Base-by-base conservation (phyloP, 1,140 invertebrate species). In the Patella vulgata region DNA sequence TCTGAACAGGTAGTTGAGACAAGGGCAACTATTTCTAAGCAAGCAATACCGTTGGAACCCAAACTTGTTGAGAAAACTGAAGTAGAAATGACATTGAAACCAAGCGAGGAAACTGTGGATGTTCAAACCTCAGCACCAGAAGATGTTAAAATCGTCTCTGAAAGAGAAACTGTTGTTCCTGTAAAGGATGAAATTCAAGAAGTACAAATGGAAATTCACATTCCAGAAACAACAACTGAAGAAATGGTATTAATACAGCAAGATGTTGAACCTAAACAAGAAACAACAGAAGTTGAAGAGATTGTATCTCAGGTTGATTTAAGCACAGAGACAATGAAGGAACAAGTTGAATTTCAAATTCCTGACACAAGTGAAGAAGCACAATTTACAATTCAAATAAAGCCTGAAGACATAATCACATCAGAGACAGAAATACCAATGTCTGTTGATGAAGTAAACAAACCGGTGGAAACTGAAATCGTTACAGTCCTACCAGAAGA, bases 1-100 rank as follows among this genome's bases (percentile, higher is more conserved):
- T 72, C 76, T 50, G 75, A 80, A 58, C 56, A 62, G 39, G 60
- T 80, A 42, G 75, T 73, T 53, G 78, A 77, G 53, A 65, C 68
- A 11, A 63, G 75, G 30, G 58, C 58, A 43, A 70, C 71, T 19
- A 70, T 80, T 60, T 63, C 66, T 19, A 68, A 62, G 31, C 59
- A 63, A 36, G 53, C 52, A 39, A 63, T 63, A 39, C 25, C 46
- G 12, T 43, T 62, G 50, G 53, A 58, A 42, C 59, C 60, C 58
- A 63, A 46, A 43, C 40, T 55, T 3, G 33, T 44, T 17, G 63
- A 63, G 39, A 63, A 69, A 47, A 65, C 52, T 21, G 17, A 66
- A 40, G 44, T 73, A 33, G 59, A 50, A 53, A 53, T 67, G 27
- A 47, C 62, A 36, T 59, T 59, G 5, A 33, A 53, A 54, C n/a